Evolutionary conservation across 1,140 invertebrate species (phyloP).

Genomic region (Arion vulgaris): DNA sequence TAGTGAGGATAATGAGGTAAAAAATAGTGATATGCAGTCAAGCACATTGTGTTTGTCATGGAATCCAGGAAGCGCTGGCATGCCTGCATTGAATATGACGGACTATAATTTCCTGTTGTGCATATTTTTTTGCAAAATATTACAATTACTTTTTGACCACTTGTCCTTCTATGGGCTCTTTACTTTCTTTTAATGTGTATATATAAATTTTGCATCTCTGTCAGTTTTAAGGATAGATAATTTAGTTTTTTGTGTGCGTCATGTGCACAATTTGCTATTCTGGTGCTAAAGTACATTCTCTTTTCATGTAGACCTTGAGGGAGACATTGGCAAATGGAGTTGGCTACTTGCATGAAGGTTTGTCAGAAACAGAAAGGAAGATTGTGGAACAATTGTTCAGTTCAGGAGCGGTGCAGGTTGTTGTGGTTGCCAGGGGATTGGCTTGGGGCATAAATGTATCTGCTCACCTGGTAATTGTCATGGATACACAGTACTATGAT

Average conservation of each 20-base stretch:
- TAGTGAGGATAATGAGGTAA: background rate
- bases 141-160: too few relatives aligned
- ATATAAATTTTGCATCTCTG: too few relatives aligned
- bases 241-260: too few relatives aligned
- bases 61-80: too few relatives aligned
- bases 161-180: too few relatives aligned
- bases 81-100: too few relatives aligned
- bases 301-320: slow-evolving; percentile 64
- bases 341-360: slow-evolving; percentile 96
- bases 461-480: slow-evolving; percentile 94
- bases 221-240: too few relatives aligned
- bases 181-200: too few relatives aligned
- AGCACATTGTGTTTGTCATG: too few relatives aligned
- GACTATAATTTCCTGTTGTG: too few relatives aligned
- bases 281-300: background rate
- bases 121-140: too few relatives aligned
- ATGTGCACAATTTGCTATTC: too few relatives aligned
- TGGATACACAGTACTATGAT: slow-evolving; percentile 98
- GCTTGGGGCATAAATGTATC: slow-evolving; percentile 92
- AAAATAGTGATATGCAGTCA: background rate
- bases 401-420: slow-evolving; percentile 92
- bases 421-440: slow-evolving; percentile 90
- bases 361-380: slow-evolving; percentile 85
- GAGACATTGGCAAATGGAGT: slow-evolving; percentile 86
- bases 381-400: slow-evolving; percentile 94